Conservation (phyloP, 2,113 vertebrate species). For the Cyprinodon brontotheroides region DNA sequence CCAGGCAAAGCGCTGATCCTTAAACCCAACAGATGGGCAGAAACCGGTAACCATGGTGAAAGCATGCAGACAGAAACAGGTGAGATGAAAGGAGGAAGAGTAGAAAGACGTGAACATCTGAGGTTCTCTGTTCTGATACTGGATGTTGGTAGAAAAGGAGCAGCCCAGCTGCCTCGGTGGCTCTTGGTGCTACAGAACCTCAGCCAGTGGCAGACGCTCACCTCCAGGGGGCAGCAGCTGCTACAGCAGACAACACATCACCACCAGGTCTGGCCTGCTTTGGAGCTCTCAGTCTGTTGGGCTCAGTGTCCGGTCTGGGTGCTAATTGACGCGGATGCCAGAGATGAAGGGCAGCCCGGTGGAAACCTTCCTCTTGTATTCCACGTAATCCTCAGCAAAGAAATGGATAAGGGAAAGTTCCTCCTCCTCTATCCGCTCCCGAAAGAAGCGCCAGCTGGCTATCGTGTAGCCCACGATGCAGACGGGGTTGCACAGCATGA, state of each 20-base stretch:
- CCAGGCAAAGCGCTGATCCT: neutral
- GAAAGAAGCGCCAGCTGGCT: constrained; percentile 96
- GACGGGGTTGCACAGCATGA: constrained; percentile 93
- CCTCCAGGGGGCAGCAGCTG: constrained; percentile 38
- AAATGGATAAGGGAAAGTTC: constrained; percentile 94
- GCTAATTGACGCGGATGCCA: constrained; percentile 88
- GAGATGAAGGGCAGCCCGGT: constrained; percentile 94
- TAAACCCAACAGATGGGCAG: constrained; percentile 5
- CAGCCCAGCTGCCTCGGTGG: constrained; percentile 38
- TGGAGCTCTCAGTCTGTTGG: constrained; percentile 55
- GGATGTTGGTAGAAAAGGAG: constrained; percentile 55
- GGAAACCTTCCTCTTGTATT: constrained; percentile 91
- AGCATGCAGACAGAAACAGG: constrained; percentile 45
- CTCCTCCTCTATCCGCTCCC: constrained; percentile 94
- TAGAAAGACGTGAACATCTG: constrained; percentile 20
- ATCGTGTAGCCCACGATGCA: constrained; percentile 89
- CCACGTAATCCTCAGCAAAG: constrained; percentile 93
- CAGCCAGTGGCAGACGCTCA: constrained; percentile 37
- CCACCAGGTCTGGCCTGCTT: constrained; percentile 46
- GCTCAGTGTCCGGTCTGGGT: constrained; percentile 27
- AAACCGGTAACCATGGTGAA: constrained; percentile 15
- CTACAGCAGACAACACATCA: constrained; percentile 30
- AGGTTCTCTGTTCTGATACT: constrained; percentile 40
- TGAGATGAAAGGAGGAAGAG: neutral
- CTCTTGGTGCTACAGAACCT: constrained; percentile 35